Evolutionary conservation across 1,140 invertebrate genomes (phyloP).

Genomic region (Lepidostoma basale): DNA sequence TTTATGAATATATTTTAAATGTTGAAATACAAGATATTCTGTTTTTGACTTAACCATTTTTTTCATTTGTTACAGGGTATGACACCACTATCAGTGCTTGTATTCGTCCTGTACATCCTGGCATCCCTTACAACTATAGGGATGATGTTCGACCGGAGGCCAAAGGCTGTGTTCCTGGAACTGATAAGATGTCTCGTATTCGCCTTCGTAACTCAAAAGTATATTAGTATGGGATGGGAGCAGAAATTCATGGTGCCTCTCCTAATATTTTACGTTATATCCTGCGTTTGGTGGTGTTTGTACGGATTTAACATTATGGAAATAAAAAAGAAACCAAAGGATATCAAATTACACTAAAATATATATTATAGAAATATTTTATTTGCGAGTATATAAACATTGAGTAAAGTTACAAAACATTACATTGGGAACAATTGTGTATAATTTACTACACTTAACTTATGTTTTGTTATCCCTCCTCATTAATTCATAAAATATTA

Average conservation of each 20-base stretch:
- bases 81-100: slow-evolving; percentile 62
- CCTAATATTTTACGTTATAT: slow-evolving; percentile 38
- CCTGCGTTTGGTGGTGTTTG: slow-evolving; percentile 41
- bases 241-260: slow-evolving; percentile 29
- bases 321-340: slow-evolving; percentile 31
- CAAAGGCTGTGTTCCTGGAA: slow-evolving; percentile 62
- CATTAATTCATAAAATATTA: too few relatives aligned
- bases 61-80: slow-evolving; percentile 62
- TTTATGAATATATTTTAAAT: too few relatives aligned
- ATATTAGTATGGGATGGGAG: slow-evolving; percentile 19
- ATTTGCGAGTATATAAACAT: too few relatives aligned
- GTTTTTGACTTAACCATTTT: neutral
- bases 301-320: slow-evolving; percentile 40
- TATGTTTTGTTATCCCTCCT: too few relatives aligned
- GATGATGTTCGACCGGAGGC: slow-evolving; percentile 69
- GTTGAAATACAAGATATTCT: too few relatives aligned
- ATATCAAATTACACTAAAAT: neutral
- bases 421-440: too few relatives aligned
- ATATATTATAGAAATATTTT: neutral
- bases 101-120: slow-evolving; percentile 68
- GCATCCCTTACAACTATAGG: slow-evolving; percentile 72
- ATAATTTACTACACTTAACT: too few relatives aligned
- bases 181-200: slow-evolving; percentile 62
- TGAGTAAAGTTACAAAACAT: too few relatives aligned
- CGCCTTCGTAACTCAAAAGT: slow-evolving; percentile 41